Evolutionary conservation across 2,888 invertebrate species (phyloP), one percentile per base, ranked within the genome.

Genomic region (Cheilosia vernalis): DNA sequence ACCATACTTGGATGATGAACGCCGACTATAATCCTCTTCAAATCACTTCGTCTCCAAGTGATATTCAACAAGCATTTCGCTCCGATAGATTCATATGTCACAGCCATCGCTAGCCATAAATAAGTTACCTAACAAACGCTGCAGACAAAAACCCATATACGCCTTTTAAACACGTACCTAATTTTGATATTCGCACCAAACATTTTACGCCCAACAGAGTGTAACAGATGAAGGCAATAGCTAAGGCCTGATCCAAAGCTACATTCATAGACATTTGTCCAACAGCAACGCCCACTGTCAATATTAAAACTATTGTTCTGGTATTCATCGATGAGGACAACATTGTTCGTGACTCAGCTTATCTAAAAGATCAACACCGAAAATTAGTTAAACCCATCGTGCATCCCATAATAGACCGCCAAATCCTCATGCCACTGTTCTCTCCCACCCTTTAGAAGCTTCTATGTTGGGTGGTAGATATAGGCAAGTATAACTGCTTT

Each of bases 331-430:
- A 64, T 72, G 51, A 44, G 51, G 42, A 72, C 4, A 10, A 9
- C 13, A 49, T 24, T 61, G 53, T 40, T n/a, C 69, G 27, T 79
- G 79, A 79, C 44, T 84, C 53, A 78, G 63, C 58, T 44, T 37
- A 51, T 51, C 51, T 13, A 5, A 4, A 30, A 77, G 42, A 60
- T 76, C 61, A 67, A 73, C 10, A 69, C 24, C 42, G 21, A 67
- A 78, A 73, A 84, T 79, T 69, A 64, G 56, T 69, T 42, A 74
- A 70, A 66, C 53, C 73, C 80, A 84, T 76, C 74, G 76, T 66
- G 80, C 74, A 74, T 79, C 69, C 79, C 79, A 84, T 13, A 51
- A 24, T 2, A 64, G 64, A 61, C 63, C 64, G 63, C n/a, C n/a
- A n/a, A n/a, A n/a, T n/a, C n/a, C n/a, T n/a, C n/a, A n/a, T n/a